These are phyloP conservation scores for Scaptomyza caliginosa DNA, from an alignment of 2,888 invertebrate species.

Conservation along the genomic window DNA sequence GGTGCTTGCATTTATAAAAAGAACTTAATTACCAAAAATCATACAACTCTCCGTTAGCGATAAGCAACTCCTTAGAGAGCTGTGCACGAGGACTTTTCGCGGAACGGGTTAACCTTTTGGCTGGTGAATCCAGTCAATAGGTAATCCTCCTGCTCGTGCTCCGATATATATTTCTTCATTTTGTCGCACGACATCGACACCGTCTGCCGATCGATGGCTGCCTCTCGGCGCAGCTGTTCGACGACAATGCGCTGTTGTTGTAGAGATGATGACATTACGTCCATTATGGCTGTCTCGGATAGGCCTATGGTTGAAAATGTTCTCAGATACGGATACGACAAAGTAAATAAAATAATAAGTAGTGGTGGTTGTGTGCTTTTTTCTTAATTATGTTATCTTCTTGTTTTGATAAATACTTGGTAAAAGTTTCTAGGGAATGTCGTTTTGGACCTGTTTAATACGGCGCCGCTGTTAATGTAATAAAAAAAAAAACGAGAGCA, in stretches of 20 bases:
- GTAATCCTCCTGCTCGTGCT: slow-evolving; percentile 97
- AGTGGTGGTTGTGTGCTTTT: slow-evolving; percentile 55
- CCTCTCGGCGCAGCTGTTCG: slow-evolving; percentile 96
- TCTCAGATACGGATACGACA: slow-evolving; percentile 64
- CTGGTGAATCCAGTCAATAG: slow-evolving; percentile 97
- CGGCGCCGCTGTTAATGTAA: slow-evolving; percentile 60
- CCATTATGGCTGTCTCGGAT: slow-evolving; percentile 95
- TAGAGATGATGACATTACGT: slow-evolving; percentile 96
- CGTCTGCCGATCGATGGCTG: slow-evolving; percentile 93
- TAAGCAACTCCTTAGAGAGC: slow-evolving; percentile 87
- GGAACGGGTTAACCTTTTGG: slow-evolving; percentile 98
- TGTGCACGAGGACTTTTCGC: slow-evolving; percentile 96
- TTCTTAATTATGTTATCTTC: no score
- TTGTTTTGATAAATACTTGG: slow-evolving; percentile 6
- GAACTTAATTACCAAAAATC: slow-evolving; percentile 38
- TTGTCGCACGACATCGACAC: slow-evolving; percentile 97
- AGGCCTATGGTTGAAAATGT: slow-evolving; percentile 90
- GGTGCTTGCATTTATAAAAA: slow-evolving; percentile 30
- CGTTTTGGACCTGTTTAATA: slow-evolving; percentile 24
- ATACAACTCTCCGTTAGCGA: not conserved
- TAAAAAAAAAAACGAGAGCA: slow-evolving; percentile 52
- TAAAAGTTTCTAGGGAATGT: slow-evolving; percentile 2
- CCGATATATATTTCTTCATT: slow-evolving; percentile 95
- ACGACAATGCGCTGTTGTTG: slow-evolving; percentile 96
- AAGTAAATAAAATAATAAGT: slow-evolving; percentile 51